Conservation (phyloP, 2,113 vertebrate genomes). For the Neolamprologus toae region DNA sequence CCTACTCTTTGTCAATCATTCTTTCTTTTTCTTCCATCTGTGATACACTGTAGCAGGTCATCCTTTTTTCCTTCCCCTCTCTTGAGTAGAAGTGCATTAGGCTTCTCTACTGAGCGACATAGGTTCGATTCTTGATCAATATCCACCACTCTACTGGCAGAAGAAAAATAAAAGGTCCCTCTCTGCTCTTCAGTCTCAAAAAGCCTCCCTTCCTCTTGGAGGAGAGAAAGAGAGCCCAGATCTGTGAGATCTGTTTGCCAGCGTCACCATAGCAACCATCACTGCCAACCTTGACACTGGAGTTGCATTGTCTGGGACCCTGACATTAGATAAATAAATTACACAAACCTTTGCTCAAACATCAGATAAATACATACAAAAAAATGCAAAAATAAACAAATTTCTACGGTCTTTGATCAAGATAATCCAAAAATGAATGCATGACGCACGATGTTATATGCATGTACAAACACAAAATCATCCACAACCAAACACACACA, state of each 20-base stretch:
- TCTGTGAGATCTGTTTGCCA: constrained; percentile 53
- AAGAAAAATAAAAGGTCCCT: neutral
- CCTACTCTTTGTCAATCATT: neutral
- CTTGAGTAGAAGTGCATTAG: constrained; percentile 53
- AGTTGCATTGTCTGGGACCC: constrained; percentile 39
- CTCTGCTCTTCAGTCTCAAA: constrained; percentile 29
- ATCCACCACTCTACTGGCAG: constrained; percentile 35
- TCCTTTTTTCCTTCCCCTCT: neutral
- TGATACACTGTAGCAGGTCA: neutral
- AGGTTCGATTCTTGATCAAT: constrained; percentile 60
- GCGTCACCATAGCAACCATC: constrained; percentile 36
- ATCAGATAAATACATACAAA: neutral
- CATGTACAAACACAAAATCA: neutral
- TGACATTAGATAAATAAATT: constrained; percentile 48
- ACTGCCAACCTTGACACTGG: constrained; percentile 51
- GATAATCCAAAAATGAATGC: neutral
- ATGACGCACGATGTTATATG: neutral
- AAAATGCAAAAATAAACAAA: neutral
- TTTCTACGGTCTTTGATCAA: neutral
- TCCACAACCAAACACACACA: neutral
- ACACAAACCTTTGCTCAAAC: constrained; percentile 3
- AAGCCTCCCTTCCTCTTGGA: constrained; percentile 17
- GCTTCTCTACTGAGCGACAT: constrained; percentile 10
- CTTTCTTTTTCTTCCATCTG: neutral
- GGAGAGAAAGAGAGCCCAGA: constrained; percentile 10